Percentiles rank a stretch among this genome's conserved stretches.
Conservation (phyloP, 2,888 invertebrate species). For the Corythucha ciliata region DNA sequence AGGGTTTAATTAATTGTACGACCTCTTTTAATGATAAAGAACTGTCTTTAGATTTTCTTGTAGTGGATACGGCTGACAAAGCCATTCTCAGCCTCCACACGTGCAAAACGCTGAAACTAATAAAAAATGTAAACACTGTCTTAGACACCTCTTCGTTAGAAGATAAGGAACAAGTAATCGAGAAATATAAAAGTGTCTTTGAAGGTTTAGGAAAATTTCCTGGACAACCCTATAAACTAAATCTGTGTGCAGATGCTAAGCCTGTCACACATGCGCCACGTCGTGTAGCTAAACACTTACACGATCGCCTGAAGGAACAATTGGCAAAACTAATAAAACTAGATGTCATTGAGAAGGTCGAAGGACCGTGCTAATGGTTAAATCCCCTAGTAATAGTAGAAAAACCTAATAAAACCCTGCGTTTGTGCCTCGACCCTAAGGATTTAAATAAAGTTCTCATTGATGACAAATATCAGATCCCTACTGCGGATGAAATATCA, state of each 20-base stretch:
- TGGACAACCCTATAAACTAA: conserved; percentile 29
- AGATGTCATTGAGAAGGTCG: conserved; percentile 33
- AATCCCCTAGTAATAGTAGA: conserved; percentile 39
- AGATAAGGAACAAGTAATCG: neutral
- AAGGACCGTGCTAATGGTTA: conserved; percentile 38
- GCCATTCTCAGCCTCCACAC: neutral
- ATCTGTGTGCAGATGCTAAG: conserved; percentile 28
- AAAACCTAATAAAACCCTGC: conserved; percentile 37
- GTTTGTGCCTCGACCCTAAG: conserved; percentile 38
- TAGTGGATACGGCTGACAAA: too few species aligned
- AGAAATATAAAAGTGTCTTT: neutral
- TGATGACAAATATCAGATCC: conserved; percentile 34
- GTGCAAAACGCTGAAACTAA: neutral
- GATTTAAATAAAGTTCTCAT: conserved; percentile 36
- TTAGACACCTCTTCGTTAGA: neutral
- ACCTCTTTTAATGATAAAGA: too few species aligned
- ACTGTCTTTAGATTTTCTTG: too few species aligned
- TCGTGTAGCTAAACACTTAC: conserved; percentile 28
- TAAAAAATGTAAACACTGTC: neutral
- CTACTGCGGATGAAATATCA: conserved; percentile 36
- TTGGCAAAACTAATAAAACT: conserved; percentile 29
- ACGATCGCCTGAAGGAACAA: conserved; percentile 29
- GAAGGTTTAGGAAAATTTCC: neutral
- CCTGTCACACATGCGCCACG: conserved; percentile 22
- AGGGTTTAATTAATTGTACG: too few species aligned